These are phyloP conservation scores for Tyria jacobaeae DNA, from an alignment of 2,888 invertebrate species.

Conservation along the genomic window DNA sequence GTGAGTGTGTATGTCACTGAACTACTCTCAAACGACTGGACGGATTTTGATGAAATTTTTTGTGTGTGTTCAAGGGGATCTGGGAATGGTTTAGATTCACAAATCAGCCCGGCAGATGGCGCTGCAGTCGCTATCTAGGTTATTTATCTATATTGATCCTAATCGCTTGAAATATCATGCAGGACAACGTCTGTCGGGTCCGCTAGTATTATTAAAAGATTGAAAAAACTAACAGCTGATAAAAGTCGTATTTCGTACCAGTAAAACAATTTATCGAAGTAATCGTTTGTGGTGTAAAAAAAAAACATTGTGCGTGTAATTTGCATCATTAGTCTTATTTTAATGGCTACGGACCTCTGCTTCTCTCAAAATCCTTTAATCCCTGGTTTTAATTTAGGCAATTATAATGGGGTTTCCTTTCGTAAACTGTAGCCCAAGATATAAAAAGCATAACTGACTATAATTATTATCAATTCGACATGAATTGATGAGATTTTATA, in stretches of 20 bases:
- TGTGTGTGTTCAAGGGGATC: no score
- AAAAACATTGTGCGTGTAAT: constrained; percentile 16
- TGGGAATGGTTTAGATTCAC: no score
- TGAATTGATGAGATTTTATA: constrained; percentile 3
- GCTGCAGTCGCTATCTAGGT: no score
- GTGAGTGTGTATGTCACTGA: no score
- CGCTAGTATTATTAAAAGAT: no score
- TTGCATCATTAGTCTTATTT: constrained; percentile 23
- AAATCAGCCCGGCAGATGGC: no score
- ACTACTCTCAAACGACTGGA: no score
- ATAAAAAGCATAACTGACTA: constrained; percentile 11
- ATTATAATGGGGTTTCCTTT: constrained; percentile 21
- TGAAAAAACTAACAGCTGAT: background rate
- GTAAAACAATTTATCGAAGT: constrained; percentile 13
- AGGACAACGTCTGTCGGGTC: no score
- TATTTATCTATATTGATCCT: no score
- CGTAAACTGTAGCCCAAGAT: constrained; percentile 13
- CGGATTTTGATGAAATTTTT: no score
- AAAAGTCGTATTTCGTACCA: background rate
- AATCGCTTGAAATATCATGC: no score
- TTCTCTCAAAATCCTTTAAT: constrained; percentile 18
- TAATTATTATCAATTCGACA: constrained; percentile 11
- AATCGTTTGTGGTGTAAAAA: constrained; percentile 15
- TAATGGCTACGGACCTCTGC: constrained; percentile 17
- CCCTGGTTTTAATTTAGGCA: constrained; percentile 22